Evolutionary conservation across 2,797 vertebrate genomes (phyloP).

Genomic region (Hozukius guyotensis): DNA sequence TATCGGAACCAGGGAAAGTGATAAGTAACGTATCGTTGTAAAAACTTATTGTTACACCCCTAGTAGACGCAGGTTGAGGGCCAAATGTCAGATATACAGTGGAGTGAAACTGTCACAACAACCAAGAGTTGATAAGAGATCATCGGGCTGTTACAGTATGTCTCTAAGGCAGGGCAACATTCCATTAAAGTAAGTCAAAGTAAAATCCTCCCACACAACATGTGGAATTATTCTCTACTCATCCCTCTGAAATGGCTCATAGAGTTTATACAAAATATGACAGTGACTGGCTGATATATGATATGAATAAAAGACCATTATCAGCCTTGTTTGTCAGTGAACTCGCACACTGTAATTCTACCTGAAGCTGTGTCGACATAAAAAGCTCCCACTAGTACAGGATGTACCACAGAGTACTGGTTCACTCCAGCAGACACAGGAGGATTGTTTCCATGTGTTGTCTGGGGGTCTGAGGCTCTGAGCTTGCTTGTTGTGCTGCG

Average conservation of each 20-base stretch:
- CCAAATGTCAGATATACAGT: too few species aligned
- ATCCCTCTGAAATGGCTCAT: neutral
- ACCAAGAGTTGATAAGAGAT: neutral
- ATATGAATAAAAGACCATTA: neutral
- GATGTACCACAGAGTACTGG: neutral
- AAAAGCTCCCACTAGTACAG: neutral
- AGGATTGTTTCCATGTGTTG: conserved; percentile 8
- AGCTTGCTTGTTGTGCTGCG: neutral
- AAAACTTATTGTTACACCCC: too few species aligned
- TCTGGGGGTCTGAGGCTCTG: neutral
- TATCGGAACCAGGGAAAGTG: too few species aligned
- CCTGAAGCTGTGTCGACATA: neutral
- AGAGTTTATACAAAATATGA: neutral
- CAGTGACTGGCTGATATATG: neutral
- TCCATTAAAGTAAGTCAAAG: conserved; percentile 23
- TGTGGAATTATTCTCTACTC: neutral
- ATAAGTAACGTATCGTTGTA: too few species aligned
- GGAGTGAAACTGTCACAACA: neutral
- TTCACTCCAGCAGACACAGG: neutral
- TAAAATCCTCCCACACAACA: conserved; percentile 12
- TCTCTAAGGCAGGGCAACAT: conserved; percentile 36
- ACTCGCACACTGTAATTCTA: neutral
- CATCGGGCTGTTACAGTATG: neutral
- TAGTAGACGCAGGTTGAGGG: too few species aligned
- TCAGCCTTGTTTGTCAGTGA: neutral